phyloP scores from a whole-genome alignment of 2,888 invertebrate species.

The Trilocha varians region DNA sequence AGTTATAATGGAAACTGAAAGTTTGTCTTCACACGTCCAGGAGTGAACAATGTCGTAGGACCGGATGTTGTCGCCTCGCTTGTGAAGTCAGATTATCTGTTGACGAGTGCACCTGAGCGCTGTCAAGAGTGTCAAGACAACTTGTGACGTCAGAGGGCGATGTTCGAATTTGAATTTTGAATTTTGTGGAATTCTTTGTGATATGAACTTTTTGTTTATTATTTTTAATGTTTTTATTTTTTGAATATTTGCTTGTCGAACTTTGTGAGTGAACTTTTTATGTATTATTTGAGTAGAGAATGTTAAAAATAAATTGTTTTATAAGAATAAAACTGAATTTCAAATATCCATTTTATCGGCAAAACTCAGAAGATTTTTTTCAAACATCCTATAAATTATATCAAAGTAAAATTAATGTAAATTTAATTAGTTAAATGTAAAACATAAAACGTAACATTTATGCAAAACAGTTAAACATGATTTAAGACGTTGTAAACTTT shows the following conservation, averaged over 20 bases:
- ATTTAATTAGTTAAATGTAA: not conserved
- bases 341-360: too few species aligned
- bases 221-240: too few species aligned
- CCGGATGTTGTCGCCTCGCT: slow-evolving; percentile 29
- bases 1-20: not conserved
- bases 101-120: slow-evolving; percentile 20
- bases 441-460: slow-evolving; percentile 12
- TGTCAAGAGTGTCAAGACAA: slow-evolving; percentile 5
- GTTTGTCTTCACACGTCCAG: not conserved
- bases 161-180: not conserved
- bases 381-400: too few species aligned
- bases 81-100: slow-evolving; percentile 26
- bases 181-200: too few species aligned
- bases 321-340: too few species aligned
- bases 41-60: slow-evolving; percentile 28
- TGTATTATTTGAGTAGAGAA: too few species aligned
- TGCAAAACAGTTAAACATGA: slow-evolving; percentile 22
- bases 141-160: not conserved
- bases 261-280: too few species aligned
- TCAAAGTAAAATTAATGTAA: not conserved
- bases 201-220: too few species aligned
- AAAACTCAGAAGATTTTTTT: too few species aligned
- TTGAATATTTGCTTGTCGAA: too few species aligned
- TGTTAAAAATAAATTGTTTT: too few species aligned
- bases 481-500: slow-evolving; percentile 28